Evolutionary conservation across 2,888 invertebrate genomes (phyloP).

Genomic region (Agonopterix alstromeriana): DNA sequence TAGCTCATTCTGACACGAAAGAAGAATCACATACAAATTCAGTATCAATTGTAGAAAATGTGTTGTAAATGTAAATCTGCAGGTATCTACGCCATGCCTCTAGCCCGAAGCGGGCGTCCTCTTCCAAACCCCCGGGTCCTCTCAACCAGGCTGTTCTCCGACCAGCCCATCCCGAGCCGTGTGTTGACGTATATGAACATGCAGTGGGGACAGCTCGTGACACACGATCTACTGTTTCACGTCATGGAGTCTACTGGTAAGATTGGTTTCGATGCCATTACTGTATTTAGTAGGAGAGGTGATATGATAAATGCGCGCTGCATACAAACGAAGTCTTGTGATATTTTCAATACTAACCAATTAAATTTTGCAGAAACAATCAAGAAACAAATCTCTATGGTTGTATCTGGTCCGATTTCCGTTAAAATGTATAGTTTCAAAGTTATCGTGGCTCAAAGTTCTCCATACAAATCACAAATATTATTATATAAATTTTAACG

Average conservation of each 20-base stretch:
- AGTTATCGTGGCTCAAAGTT: no score
- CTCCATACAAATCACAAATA: no score
- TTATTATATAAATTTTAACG: no score
- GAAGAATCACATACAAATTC: background rate
- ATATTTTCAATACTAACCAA: no score
- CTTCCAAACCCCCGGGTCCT: slow-evolving; percentile 81
- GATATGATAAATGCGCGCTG: no score
- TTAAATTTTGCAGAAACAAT: no score
- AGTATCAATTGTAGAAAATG: background rate
- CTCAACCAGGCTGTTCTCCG: slow-evolving; percentile 78
- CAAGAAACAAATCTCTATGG: no score
- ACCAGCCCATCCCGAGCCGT: slow-evolving; percentile 63
- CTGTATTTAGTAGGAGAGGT: background rate
- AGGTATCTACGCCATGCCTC: slow-evolving; percentile 73
- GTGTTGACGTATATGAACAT: slow-evolving; percentile 78
- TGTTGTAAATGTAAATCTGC: background rate
- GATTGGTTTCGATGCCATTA: slow-evolving; percentile 1
- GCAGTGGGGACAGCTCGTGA: slow-evolving; percentile 85
- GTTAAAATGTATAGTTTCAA: no score
- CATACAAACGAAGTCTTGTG: no score
- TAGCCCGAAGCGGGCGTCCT: slow-evolving; percentile 64
- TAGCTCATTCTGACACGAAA: no score
- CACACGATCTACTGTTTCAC: slow-evolving; percentile 81
- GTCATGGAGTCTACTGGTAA: slow-evolving; percentile 78
- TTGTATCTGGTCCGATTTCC: no score